phyloP scores from a whole-genome alignment of 2,888 invertebrate genomes.

The Mellilla xanthometata region DNA sequence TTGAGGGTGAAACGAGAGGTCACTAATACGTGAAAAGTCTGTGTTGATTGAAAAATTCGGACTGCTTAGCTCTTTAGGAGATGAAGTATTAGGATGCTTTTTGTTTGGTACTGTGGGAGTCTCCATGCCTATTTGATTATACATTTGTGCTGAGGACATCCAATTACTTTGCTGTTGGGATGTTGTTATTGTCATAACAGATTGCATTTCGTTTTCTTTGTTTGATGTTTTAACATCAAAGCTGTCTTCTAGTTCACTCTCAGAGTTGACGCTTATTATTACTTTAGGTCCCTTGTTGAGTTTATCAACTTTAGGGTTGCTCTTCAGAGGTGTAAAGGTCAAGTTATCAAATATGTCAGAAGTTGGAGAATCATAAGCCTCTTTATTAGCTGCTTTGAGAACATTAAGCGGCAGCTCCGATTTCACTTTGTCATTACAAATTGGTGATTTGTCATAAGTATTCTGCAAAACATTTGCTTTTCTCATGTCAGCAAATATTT shows the following conservation, averaged over 20 bases:
- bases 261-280: slow-evolving; percentile 62
- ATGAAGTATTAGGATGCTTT: slow-evolving; percentile 74
- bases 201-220: slow-evolving; percentile 67
- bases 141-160: slow-evolving; percentile 46
- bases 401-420: slow-evolving; percentile 40
- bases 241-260: slow-evolving; percentile 67
- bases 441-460: slow-evolving; percentile 59
- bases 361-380: slow-evolving; percentile 40
- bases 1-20: slow-evolving; percentile 68
- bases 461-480: slow-evolving; percentile 50
- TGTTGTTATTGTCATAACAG: slow-evolving; percentile 59
- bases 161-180: slow-evolving; percentile 58
- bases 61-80: slow-evolving; percentile 70
- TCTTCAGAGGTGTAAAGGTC: slow-evolving; percentile 68
- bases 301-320: slow-evolving; percentile 51
- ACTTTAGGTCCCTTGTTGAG: slow-evolving; percentile 65
- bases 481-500: slow-evolving; percentile 65
- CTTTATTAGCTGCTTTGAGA: slow-evolving; percentile 60
- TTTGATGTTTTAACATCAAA: slow-evolving; percentile 51
- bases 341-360: slow-evolving; percentile 68
- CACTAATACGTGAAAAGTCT: slow-evolving; percentile 73
- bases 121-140: slow-evolving; percentile 39
- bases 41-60: slow-evolving; percentile 76
- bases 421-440: slow-evolving; percentile 27
- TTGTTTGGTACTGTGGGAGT: slow-evolving; percentile 51